Percentiles rank a stretch among this genome's conserved stretches.
Conservation (phyloP, 2,888 invertebrate species). For the Punctoribates punctum region DNA sequence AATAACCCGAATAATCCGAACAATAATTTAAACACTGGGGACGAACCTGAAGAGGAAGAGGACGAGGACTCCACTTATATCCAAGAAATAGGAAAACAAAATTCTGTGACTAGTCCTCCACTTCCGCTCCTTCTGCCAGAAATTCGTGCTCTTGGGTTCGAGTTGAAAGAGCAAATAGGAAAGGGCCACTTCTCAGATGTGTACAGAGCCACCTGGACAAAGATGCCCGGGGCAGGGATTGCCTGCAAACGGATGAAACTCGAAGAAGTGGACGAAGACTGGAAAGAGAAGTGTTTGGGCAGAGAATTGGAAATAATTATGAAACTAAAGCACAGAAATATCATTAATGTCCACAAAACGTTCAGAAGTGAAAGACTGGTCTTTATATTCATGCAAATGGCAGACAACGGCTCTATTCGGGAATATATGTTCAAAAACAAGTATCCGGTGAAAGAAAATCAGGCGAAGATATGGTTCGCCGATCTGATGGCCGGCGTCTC, state of each 20-base stretch:
- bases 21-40: no score
- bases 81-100: no score
- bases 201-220: neutral
- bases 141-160: no score
- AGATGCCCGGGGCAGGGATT: neutral
- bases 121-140: neutral
- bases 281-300: slow-evolving; percentile 9
- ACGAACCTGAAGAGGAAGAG: no score
- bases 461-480: slow-evolving; percentile 37
- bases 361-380: slow-evolving; percentile 57
- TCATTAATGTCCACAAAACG: neutral
- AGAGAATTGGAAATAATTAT: neutral
- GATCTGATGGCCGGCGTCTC: slow-evolving; percentile 21
- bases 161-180: neutral
- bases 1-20: no score
- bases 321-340: neutral
- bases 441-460: neutral
- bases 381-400: slow-evolving; percentile 62
- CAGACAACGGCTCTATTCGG: slow-evolving; percentile 51
- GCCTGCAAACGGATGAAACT: neutral
- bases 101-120: neutral
- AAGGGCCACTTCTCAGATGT: neutral
- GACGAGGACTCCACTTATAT: no score
- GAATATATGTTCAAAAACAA: neutral
- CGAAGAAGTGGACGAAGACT: neutral